Evolutionary conservation across 2,113 vertebrate species (phyloP).

Genomic region (Budorcas taxicolor): DNA sequence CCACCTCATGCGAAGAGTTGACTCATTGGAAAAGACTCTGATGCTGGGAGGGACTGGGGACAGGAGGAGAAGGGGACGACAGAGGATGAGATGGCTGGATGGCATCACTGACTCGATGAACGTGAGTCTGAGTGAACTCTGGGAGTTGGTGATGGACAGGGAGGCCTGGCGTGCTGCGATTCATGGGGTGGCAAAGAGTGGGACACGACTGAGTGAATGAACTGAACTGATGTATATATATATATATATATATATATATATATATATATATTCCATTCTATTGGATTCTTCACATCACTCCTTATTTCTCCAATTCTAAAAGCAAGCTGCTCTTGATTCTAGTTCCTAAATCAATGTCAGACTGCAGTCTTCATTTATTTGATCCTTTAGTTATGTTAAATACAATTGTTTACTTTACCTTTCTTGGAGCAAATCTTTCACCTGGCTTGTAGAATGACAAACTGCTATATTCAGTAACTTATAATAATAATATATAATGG

Average conservation of each 20-base stretch:
- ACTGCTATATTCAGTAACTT: not conserved
- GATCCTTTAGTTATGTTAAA: not conserved
- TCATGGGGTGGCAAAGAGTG: too few species aligned
- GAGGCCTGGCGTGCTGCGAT: too few species aligned
- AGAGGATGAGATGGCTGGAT: too few species aligned
- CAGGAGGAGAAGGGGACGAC: too few species aligned
- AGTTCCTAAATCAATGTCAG: not conserved
- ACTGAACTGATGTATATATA: too few species aligned
- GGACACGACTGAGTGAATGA: too few species aligned
- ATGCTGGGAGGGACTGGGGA: too few species aligned
- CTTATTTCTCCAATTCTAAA: not conserved
- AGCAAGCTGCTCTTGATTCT: not conserved
- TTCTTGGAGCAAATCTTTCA: not conserved
- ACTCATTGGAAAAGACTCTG: too few species aligned
- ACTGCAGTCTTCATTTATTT: not conserved
- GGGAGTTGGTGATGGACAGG: too few species aligned
- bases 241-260: too few species aligned
- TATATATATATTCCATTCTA: not conserved
- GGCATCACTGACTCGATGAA: too few species aligned
- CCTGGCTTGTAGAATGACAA: not conserved
- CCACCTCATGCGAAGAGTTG: too few species aligned
- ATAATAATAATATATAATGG: not conserved
- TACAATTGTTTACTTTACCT: not conserved
- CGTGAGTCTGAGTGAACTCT: accelerated
- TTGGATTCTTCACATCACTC: not conserved